Percentiles rank a stretch among this genome's conserved stretches.
phyloP scores from a whole-genome alignment of 2,888 invertebrate genomes.

The Drosophila austrosaltans region DNA sequence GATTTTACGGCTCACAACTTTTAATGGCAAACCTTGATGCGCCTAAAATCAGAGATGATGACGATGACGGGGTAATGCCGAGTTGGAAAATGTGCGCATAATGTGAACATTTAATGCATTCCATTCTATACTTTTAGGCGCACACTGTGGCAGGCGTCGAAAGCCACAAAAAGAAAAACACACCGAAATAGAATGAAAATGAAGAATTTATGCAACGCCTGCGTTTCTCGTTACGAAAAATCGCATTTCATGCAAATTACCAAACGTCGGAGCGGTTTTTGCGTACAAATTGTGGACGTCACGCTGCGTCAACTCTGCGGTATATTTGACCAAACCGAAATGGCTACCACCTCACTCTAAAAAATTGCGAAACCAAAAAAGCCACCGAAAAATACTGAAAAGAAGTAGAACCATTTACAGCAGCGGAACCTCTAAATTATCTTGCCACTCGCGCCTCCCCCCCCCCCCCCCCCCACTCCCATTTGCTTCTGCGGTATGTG shows the following conservation, averaged over 20 bases:
- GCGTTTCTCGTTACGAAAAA: constrained; percentile 52
- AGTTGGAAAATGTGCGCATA: constrained; percentile 65
- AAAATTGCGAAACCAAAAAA: neutral
- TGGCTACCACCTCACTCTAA: neutral
- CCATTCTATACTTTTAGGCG: constrained; percentile 56
- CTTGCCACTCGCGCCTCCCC: neutral
- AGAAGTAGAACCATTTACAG: constrained; percentile 1
- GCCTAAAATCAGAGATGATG: neutral
- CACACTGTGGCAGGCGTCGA: constrained; percentile 29
- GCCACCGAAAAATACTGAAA: neutral
- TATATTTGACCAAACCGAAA: constrained; percentile 40
- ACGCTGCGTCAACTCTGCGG: constrained; percentile 56
- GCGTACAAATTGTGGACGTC: constrained; percentile 47
- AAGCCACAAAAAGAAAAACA: constrained; percentile 16
- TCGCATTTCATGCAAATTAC: constrained; percentile 66
- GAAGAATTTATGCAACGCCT: constrained; percentile 63
- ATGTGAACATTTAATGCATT: constrained; percentile 63
- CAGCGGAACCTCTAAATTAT: constrained; percentile 6
- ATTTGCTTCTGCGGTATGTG: neutral
- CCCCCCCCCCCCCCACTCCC: neutral
- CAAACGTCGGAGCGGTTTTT: constrained; percentile 27
- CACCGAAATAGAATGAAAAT: constrained; percentile 7
- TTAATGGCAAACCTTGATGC: constrained; percentile 56
- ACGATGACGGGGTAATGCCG: neutral
- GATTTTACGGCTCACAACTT: constrained; percentile 69